Evolutionary conservation across 2,113 vertebrate genomes (phyloP).

Genomic region (Aldabrachelys gigantea): DNA sequence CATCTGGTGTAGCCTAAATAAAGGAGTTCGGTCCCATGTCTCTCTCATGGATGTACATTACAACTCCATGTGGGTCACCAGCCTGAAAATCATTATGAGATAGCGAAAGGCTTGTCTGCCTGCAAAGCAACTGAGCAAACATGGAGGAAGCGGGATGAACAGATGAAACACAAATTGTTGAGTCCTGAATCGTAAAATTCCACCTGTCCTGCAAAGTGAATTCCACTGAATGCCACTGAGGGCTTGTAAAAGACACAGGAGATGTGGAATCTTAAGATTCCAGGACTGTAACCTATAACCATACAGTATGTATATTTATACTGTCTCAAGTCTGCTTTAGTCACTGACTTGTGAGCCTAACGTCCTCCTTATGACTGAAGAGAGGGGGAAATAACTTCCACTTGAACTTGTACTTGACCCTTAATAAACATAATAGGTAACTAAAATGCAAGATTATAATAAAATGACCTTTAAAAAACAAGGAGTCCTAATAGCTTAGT

Average conservation of each 20-base stretch:
- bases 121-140: constrained; percentile 4
- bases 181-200: background rate
- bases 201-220: background rate
- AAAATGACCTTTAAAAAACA: background rate
- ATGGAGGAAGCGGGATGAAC: background rate
- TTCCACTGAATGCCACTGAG: background rate
- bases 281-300: background rate
- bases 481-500: background rate
- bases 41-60: background rate
- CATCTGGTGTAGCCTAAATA: background rate
- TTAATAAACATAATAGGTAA: background rate
- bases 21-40: background rate
- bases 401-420: background rate
- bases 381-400: background rate
- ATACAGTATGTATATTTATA: background rate
- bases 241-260: background rate
- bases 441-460: background rate
- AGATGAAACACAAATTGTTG: background rate
- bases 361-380: background rate
- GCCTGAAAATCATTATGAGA: background rate
- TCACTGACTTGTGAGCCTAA: background rate
- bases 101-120: background rate
- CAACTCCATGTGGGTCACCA: background rate
- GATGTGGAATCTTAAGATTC: background rate
- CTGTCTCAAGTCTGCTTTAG: background rate